Base-by-base conservation (phyloP, 1,140 invertebrate species). In the Drosophila saltans region DNA sequence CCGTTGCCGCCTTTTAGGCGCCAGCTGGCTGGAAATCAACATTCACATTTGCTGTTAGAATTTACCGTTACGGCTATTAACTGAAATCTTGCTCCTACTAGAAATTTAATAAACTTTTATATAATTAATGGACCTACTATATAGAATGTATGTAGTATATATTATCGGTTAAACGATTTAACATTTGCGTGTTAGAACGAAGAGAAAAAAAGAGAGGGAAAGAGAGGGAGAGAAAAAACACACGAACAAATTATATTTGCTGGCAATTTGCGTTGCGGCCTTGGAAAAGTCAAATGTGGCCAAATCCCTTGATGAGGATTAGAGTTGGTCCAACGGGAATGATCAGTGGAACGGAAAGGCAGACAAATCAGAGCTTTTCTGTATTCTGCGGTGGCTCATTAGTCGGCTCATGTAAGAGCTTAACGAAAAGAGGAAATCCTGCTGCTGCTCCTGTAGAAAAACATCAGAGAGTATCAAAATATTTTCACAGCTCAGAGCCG, bases 171-270 rank as follows among this genome's bases (percentile, higher is more conserved):
- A 69, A 24, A 26, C 48, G 16, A 36, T 66, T 45, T 65, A 28
- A 40, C 55, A 56, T 36, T 73, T 69, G 74, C 70, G 74, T 76
- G 74, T 73, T 69, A 69, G 11, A 68, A 48, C 24, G 5, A 48
- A 33, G 16, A 28, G 40, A 48, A 67, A 36, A 60, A 10, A 66
- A 48, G 43, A 21, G 26, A 9, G 28, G 28, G 28, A n/a, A n/a
- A 69, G 16, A 3, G 26, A 9, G 28, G 28, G 28, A 36, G 24
- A 48, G 40, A 67, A 36, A 60, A 10, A 72, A 40, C 43, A 21
- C 63, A 41, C 3, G 24, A 9, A 52, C 45, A 52, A 52, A 52
- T 52, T 52, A 24, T 72, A 72, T 67, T 72, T 63, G 55, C 62
- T 43, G 28, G 36, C 48, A 67, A 74, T 77, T 74, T 62, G 33